Evolutionary conservation across 2,888 invertebrate species (phyloP), one percentile per base, ranked within the genome.

Genomic region (Coecobrya sp.): DNA sequence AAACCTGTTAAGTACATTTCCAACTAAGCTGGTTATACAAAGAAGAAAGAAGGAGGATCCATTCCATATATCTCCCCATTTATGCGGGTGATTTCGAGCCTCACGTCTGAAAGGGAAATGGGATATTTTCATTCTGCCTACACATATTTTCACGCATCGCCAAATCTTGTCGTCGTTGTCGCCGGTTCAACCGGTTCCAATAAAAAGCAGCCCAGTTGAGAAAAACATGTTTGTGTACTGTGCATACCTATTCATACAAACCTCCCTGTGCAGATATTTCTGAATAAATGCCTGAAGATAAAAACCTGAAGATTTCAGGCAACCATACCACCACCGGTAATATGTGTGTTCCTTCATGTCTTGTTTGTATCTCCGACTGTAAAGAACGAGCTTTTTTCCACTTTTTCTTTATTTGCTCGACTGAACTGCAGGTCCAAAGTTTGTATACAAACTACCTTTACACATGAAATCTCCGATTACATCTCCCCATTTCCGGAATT

Each of bases 381-480:
- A 16, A 30, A 68, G 5, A 16, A 68, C 27, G 25, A 27, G 11
- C 65, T 16, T 42, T 45, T 76, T 49, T 22, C 16, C 10, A 36
- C 30, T 49, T 49, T 52, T 52, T 27, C 19, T 55, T 55, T 45
- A n/a, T 55, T 30, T 55, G 25, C 22, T 76, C 49, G 76, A 49
- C 49, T 42, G 49, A 49, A 25, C 25, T 36, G 76, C 49, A 25
- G 19, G 76, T 36, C 76, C 76, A 42, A 45, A 16, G 81, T 52
- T 55, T 65, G 45, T 59, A 16, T 36, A 84, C 84, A 84, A 84
- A 84, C 84, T 84, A 65, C 65, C 84, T 76, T 79, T 59, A 36
- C 62, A 79, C 87, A 88, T 62, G 88, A 81, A 88, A 88, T 81
- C 81, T 88, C 88, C 81, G 81, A 88, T 88, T 88, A 88, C 79